Base-by-base conservation (phyloP, 2,113 vertebrate species). In the Xiphorhynchus elegans region DNA sequence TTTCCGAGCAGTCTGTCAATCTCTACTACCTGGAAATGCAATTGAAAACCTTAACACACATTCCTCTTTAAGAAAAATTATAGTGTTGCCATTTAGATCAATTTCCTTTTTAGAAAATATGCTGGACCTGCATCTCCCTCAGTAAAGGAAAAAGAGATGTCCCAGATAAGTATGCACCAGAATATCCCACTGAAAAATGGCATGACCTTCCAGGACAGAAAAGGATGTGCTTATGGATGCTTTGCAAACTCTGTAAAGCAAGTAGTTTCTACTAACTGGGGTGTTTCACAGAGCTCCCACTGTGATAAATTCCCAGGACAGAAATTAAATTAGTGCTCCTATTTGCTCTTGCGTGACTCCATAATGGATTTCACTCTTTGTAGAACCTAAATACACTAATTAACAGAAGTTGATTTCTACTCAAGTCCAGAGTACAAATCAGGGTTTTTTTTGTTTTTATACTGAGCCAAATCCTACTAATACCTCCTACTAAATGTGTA, bases 301-400 rank as follows among this genome's bases (percentile, higher is more conserved):
- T n/a, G 75, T 40, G 93, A 96, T 82, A 95, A 97, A 97, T 96
- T 95, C 95, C 95, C 91, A 13, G 35, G 92, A 84, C 92, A 95
- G 91, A 94, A 96, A 97, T 94, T 95, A 89, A 97, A 97, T 96
- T 92, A 96, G 75, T 56, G 76, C 90, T 95, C 90, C 55, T 95
- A 58, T 74, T 94, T 96, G 95, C 86, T 95, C 95, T 96, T 84
- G 90, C 42, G 4, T 85, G 93, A 97, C 95, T 94, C 95, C 3
- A 3, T 74, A 94, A 96, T 58, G 79, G 85, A 87, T 96, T 95
- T 87, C 85, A 90, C 68, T 84, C 85, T 89, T 91, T 66, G 90
- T 17, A 96, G 93, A 96, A 97, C 91, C 95, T 63, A 93, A 68
- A 90, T 49, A 84, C 25, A 9, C 72, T 90, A 84, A 92, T 90